Percentiles rank a stretch among this genome's conserved stretches.
Conservation (phyloP, 2,888 invertebrate genomes). For the Tridacna gigas region DNA sequence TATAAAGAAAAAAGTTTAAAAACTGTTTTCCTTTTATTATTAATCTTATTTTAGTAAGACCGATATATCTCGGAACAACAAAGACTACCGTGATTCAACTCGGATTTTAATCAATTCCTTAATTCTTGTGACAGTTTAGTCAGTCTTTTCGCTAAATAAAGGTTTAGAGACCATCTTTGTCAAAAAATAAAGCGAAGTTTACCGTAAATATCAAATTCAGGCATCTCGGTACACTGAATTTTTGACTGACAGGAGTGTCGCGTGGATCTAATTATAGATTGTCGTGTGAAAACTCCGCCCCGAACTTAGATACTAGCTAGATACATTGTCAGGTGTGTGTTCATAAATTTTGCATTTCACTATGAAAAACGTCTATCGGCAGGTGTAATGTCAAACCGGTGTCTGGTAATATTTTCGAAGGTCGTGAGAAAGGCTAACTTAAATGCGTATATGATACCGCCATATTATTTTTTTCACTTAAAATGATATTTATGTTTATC, state of each 20-base stretch:
- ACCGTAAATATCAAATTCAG: background rate
- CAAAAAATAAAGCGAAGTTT: background rate
- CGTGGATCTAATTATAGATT: slow-evolving; percentile 65
- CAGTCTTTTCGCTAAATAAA: background rate
- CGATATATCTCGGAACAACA: no score
- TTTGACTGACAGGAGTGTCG: slow-evolving; percentile 62
- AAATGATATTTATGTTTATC: slow-evolving; percentile 52
- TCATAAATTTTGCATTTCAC: slow-evolving; percentile 26
- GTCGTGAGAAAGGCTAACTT: slow-evolving; percentile 57
- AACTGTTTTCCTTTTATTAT: no score
- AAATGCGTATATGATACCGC: slow-evolving; percentile 48
- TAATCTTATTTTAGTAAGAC: no score
- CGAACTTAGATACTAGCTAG: slow-evolving; percentile 28
- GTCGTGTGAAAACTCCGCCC: slow-evolving; percentile 64
- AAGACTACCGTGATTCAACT: no score
- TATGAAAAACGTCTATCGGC: slow-evolving; percentile 15
- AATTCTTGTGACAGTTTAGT: background rate
- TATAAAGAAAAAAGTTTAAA: no score
- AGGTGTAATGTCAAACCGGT: slow-evolving; percentile 38
- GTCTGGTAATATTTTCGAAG: slow-evolving; percentile 20
- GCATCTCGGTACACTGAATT: background rate
- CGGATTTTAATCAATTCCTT: no score
- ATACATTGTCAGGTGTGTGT: slow-evolving; percentile 37
- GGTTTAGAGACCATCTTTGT: background rate
- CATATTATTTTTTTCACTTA: slow-evolving; percentile 53